Evolutionary conservation across 2,113 vertebrate genomes (phyloP), one percentile per base, ranked within the genome.

Genomic region (Macaca fascicularis): DNA sequence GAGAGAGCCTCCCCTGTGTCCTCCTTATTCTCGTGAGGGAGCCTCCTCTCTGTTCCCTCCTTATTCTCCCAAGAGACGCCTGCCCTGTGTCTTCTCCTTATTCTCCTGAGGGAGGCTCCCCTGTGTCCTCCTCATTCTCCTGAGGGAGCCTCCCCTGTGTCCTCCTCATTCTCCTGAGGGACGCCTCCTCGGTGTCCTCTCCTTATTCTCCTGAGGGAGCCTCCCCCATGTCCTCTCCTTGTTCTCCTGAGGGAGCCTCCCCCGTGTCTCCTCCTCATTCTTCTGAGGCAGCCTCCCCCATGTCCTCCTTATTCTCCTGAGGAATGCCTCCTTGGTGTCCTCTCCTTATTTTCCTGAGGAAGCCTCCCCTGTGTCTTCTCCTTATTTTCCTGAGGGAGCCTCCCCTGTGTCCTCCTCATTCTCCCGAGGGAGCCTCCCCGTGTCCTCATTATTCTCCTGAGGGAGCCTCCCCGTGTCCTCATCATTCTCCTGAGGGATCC

Each of bases 291-390:
- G 0, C n/a, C 43, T 35, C 48, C 35, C 52, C 17, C 70, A 0
- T 20, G 17, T 55, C 52, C 52, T 55, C 52, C 17, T 55, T 40
- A 40, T 40, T 40, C 38, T 40, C 38, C 38, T 40, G 38, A 40
- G 38, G 38, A 40, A 40, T 40, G 0, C 25, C 43, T 35, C 48
- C 43, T 2, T 13, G 72, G 9, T 0, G 22, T 32, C 45, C 4
- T 40, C 4, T 43, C 30, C 64, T 67, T 0, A 35, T 32, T 30
- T 6, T 35, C 30, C 64, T 14, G 13, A 32, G 4, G 30, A 6
- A 32, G 0, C 8, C 32, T n/a, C 35, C 35, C 35, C 35, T 0
- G 8, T 45, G 45, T 2, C 8, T 8, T 38, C 9, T 8, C 12
- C 7, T 38, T 0, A 72, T 38, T 19, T 2, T 40, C 9, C n/a